Conservation (phyloP, 2,113 vertebrate genomes). For the Arothron firmamentum region DNA sequence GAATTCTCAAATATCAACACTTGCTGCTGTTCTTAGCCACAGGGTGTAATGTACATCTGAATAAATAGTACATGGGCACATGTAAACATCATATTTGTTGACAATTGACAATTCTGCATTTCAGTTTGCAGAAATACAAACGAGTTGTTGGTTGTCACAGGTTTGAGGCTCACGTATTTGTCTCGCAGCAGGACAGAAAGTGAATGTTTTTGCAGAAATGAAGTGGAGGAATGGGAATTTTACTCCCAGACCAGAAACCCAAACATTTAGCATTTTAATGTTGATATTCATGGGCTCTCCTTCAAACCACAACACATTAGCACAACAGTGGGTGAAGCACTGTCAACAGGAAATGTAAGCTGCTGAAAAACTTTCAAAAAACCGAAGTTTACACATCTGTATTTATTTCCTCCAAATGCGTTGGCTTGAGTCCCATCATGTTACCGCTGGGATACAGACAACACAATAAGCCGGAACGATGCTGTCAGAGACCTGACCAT, state of each 20-base stretch:
- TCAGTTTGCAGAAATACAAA: neutral
- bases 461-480: neutral
- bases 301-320: slow-evolving; percentile 5
- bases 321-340: neutral
- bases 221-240: neutral
- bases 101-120: neutral
- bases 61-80: too few relatives aligned
- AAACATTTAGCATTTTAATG: slow-evolving; percentile 20
- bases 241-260: slow-evolving; percentile 5
- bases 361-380: neutral
- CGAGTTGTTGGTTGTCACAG: neutral
- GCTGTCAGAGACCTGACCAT: neutral
- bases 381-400: slow-evolving; percentile 1
- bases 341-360: neutral
- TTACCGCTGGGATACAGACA: neutral
- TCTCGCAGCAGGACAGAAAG: slow-evolving; percentile 6
- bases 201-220: neutral
- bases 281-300: neutral
- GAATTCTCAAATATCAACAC: too few relatives aligned
- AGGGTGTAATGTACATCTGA: neutral
- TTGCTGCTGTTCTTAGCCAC: neutral
- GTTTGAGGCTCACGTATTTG: neutral
- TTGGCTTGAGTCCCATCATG: neutral
- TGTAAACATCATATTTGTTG: too few relatives aligned
- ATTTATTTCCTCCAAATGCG: neutral